These are phyloP conservation scores for Drosophila watanabei DNA, from an alignment of 1,140 invertebrate species.

Conservation along the genomic window DNA sequence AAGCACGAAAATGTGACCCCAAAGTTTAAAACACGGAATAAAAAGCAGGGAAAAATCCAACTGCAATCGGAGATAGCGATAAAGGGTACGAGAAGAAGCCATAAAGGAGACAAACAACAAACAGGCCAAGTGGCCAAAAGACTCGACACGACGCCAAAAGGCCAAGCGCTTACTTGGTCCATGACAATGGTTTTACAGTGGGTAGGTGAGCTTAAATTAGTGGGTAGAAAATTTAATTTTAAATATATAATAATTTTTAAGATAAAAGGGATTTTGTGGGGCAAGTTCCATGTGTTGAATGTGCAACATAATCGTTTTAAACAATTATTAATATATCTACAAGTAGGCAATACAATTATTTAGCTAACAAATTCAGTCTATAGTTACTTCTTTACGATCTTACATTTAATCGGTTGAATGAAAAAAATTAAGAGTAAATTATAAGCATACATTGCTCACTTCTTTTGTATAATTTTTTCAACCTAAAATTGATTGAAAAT, in stretches of 20 bases:
- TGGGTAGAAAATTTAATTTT: neutral
- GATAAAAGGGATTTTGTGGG: neutral
- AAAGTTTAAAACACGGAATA: conserved; percentile 29
- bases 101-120: conserved; percentile 83
- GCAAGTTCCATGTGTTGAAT: neutral
- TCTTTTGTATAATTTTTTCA: neutral
- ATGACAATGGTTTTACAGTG: conserved; percentile 27
- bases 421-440: too few relatives aligned
- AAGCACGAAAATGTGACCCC: conserved; percentile 72
- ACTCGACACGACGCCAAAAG: conserved; percentile 40
- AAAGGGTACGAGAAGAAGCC: conserved; percentile 82
- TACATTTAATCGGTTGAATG: too few relatives aligned
- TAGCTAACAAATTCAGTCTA: neutral
- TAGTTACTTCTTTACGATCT: neutral
- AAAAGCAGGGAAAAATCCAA: conserved; percentile 60
- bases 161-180: conserved; percentile 25
- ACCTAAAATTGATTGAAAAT: neutral
- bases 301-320: neutral
- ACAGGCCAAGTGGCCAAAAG: conserved; percentile 57
- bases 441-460: neutral
- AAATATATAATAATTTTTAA: neutral
- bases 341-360: neutral
- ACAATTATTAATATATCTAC: neutral
- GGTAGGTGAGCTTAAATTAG: neutral
- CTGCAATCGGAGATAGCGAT: conserved; percentile 76